Conservation (phyloP, 2,113 vertebrate genomes). For the Apteryx owenii region DNA sequence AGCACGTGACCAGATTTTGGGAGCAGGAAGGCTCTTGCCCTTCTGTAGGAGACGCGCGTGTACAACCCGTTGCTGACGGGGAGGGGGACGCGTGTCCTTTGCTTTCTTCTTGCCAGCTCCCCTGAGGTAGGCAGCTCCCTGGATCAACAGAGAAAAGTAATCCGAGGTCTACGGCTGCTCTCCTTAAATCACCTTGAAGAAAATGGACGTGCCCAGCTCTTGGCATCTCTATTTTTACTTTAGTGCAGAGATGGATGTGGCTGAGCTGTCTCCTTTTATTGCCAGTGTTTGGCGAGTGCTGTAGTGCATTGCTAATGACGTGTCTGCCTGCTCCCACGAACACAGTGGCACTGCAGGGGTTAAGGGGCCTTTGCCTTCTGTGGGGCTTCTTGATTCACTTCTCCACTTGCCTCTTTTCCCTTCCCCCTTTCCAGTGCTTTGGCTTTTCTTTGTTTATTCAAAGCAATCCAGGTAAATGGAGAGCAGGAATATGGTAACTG, state of each 20-base stretch:
- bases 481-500: neutral
- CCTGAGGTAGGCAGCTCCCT: neutral
- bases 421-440: neutral
- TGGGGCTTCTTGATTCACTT: neutral
- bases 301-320: neutral
- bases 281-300: neutral
- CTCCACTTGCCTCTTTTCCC: neutral
- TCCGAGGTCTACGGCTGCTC: neutral
- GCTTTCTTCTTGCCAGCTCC: neutral
- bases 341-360: neutral
- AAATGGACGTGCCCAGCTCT: slow-evolving; percentile 11
- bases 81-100: neutral
- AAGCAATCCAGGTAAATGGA: neutral
- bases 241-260: neutral
- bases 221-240: slow-evolving; percentile 48
- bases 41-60: neutral
- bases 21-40: neutral
- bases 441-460: neutral
- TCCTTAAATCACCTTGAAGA: slow-evolving; percentile 51
- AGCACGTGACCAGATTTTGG: neutral
- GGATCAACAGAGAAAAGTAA: neutral
- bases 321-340: neutral
- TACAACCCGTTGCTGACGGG: neutral
- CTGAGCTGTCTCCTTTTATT: slow-evolving; percentile 55
- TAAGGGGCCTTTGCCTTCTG: slow-evolving; percentile 6